Percentiles rank a stretch among this genome's conserved stretches.
Conservation (phyloP, 2,113 vertebrate species). For the Sceloporus tristichus region DNA sequence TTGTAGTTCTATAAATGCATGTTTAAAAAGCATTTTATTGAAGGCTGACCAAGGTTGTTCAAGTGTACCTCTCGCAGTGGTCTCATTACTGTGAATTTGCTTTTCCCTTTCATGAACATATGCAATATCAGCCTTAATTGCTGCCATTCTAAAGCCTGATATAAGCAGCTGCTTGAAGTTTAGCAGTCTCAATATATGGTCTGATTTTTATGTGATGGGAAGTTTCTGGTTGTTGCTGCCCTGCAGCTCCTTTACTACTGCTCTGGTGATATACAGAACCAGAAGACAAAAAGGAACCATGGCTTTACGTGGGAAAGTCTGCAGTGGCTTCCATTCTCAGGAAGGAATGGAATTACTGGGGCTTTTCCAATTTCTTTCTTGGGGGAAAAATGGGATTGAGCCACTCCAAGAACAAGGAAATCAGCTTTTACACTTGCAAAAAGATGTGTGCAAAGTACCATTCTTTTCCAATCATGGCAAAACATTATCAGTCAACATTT, state of each 20-base stretch:
- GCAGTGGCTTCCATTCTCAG: neutral
- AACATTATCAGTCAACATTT: slow-evolving; percentile 63
- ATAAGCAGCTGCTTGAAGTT: slow-evolving; percentile 69
- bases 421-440: neutral
- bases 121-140: slow-evolving; percentile 5
- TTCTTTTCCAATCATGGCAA: slow-evolving; percentile 74
- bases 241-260: neutral
- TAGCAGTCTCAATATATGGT: neutral
- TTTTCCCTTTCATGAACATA: slow-evolving; percentile 20
- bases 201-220: neutral
- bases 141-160: slow-evolving; percentile 49
- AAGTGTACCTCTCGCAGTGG: neutral
- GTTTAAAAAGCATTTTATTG: slow-evolving; percentile 62
- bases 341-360: neutral
- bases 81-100: neutral
- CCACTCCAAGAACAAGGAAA: neutral
- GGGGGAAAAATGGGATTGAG: neutral
- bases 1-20: slow-evolving; percentile 58
- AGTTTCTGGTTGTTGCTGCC: neutral
- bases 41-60: slow-evolving; percentile 57
- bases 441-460: slow-evolving; percentile 54
- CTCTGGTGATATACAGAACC: neutral
- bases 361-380: neutral
- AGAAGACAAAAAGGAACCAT: neutral
- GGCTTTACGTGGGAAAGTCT: neutral